These are phyloP conservation scores for Vulpes ferrilata DNA, from an alignment of 2,113 vertebrate genomes.

Conservation along the genomic window DNA sequence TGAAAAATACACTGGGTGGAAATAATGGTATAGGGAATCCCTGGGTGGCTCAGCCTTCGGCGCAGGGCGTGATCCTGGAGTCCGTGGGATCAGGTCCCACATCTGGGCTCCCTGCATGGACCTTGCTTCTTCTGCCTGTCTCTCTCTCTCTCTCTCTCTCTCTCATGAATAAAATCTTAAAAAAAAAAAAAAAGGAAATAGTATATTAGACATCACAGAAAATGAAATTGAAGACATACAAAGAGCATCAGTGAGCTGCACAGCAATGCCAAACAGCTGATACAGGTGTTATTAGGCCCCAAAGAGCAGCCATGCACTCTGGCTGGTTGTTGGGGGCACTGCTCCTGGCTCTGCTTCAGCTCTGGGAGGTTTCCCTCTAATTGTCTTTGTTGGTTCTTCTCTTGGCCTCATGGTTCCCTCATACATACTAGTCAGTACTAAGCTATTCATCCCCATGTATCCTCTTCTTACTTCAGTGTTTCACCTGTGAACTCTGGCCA, in stretches of 20 bases:
- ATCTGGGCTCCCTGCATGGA: no score
- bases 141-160: no score
- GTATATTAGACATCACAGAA: background rate
- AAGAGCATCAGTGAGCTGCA: background rate
- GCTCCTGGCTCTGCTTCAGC: background rate
- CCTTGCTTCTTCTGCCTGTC: no score
- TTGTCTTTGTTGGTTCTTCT: background rate
- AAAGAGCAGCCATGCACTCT: background rate
- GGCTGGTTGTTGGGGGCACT: background rate
- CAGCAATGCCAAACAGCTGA: background rate
- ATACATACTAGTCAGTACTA: background rate
- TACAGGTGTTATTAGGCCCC: fast-evolving
- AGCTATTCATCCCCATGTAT: background rate
- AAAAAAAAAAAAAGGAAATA: no score
- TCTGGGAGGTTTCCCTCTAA: background rate
- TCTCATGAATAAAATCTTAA: no score
- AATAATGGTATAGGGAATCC: background rate
- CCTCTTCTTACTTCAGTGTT: background rate
- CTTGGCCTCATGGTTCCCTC: background rate
- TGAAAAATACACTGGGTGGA: background rate
- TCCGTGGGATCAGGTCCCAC: no score
- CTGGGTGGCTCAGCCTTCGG: no score
- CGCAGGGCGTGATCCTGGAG: no score
- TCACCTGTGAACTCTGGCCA: background rate
- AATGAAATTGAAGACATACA: background rate